A percentile compares a stretch with the other conserved stretches of the same genome.
Conservation (phyloP, 2,797 vertebrate genomes). For the Pseudotriccus pelzelni region DNA sequence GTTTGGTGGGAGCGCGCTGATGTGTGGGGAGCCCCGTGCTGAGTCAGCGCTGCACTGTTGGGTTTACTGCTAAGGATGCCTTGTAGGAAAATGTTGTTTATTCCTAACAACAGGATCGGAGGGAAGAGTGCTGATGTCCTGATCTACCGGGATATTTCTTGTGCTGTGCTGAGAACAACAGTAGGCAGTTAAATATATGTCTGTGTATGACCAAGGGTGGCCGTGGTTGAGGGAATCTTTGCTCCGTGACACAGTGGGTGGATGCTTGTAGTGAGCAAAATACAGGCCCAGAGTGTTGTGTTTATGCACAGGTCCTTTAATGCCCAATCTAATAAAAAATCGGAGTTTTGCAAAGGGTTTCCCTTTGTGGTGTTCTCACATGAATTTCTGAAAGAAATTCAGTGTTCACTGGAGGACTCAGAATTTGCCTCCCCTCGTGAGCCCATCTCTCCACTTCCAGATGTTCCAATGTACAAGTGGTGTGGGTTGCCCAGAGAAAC, state of each 20-base stretch:
- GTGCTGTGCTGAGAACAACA: background rate
- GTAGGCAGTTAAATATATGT: background rate
- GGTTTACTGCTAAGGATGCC: background rate
- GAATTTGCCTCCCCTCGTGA: background rate
- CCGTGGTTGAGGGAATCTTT: background rate
- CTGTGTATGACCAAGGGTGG: background rate
- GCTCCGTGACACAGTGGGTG: accelerated
- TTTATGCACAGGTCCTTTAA: background rate
- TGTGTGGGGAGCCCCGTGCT: background rate
- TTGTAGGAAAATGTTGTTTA: background rate
- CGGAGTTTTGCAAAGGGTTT: background rate
- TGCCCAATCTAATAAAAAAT: background rate
- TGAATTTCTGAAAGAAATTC: background rate
- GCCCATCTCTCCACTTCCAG: accelerated
- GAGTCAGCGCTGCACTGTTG: background rate
- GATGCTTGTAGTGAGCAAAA: background rate
- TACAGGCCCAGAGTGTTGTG: background rate
- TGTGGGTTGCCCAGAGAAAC: background rate
- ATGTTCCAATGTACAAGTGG: background rate
- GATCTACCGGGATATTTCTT: background rate
- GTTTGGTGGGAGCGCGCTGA: background rate
- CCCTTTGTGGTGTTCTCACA: background rate
- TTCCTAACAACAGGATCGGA: background rate
- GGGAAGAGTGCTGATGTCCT: background rate
- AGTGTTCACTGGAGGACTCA: background rate